Base-by-base conservation (phyloP, 1,140 invertebrate species). In the Tetramorium simillimum region DNA sequence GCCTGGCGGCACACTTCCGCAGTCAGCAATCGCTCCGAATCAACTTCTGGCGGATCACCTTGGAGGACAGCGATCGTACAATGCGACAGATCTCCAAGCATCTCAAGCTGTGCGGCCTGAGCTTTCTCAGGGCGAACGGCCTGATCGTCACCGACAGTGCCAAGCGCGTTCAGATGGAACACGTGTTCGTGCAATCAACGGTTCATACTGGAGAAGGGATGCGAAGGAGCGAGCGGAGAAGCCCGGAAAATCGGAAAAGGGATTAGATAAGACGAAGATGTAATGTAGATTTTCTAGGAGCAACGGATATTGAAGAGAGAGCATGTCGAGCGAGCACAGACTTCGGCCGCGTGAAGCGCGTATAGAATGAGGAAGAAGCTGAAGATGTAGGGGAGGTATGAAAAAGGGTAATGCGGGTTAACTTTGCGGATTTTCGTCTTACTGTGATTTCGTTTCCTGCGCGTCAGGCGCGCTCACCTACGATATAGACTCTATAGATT, bases 41-140 rank as follows among this genome's bases (percentile, higher is more conserved):
- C 21, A 94, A 94, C 58, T 94, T 95, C 85, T 96, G 95, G 95
- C 92, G 94, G 7, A 86, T 96, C 24, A 94, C 91, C 18, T 62
- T 95, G 4, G 95, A 95, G 69, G 95, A 95, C 69, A 93, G 93
- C 88, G 95, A 95, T 14, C 92, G 92, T 37, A 95, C 94, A 14
- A 92, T 95, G 90, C 90, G 95, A 6, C 92, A 94, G n/a, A 93
- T 95, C 43, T 93, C 95, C 7, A 94, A 95, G 67, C 91, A 94
- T 37, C 80, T 96, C 56, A 95, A 93, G 62, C 90, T 93, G 6
- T 95, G 93, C 73, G 91, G 92, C 18, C 87, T 95, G 67, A 95
- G 94, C 75, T 95, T 94, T 72, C 87, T 94, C 28, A 95, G 93
- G 80, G 92, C 90, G 18, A 94, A 92, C 77, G 95, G 93, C 0